A percentile compares a stretch with the other conserved stretches of the same genome.
Evolutionary conservation across 2,888 invertebrate genomes (phyloP).

Genomic region (Tenthredo livida): DNA sequence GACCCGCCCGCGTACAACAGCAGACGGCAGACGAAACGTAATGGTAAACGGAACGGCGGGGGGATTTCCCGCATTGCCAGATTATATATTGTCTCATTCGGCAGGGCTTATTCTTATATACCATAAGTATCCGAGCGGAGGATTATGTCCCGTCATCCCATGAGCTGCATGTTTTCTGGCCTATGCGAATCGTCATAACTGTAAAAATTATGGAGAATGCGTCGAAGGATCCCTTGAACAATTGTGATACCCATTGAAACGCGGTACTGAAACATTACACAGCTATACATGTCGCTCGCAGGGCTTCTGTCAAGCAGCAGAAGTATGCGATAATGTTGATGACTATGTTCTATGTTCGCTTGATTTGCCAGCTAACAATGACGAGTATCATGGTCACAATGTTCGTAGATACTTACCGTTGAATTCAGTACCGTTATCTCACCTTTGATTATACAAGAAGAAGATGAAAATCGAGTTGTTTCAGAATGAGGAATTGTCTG

Average conservation of each 20-base stretch:
- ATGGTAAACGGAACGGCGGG: conserved; percentile 77
- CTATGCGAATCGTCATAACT: background rate
- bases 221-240: background rate
- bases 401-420: background rate
- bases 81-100: conserved; percentile 71
- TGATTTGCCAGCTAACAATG: background rate
- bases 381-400: background rate
- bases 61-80: conserved; percentile 69
- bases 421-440: background rate
- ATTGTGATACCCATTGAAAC: background rate
- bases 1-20: conserved; percentile 73
- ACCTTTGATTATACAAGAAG: background rate
- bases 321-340: background rate
- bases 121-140: background rate
- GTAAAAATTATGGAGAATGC: background rate
- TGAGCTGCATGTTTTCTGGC: background rate
- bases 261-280: background rate
- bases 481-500: background rate
- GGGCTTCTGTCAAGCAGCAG: background rate
- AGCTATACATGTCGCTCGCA: background rate
- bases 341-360: background rate
- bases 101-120: background rate
- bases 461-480: background rate
- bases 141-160: conserved; percentile 8
- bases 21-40: conserved; percentile 77